Percentiles rank a stretch among this genome's conserved stretches.
Conservation (phyloP, 2,113 vertebrate species). For the Hepsetus odoe region DNA sequence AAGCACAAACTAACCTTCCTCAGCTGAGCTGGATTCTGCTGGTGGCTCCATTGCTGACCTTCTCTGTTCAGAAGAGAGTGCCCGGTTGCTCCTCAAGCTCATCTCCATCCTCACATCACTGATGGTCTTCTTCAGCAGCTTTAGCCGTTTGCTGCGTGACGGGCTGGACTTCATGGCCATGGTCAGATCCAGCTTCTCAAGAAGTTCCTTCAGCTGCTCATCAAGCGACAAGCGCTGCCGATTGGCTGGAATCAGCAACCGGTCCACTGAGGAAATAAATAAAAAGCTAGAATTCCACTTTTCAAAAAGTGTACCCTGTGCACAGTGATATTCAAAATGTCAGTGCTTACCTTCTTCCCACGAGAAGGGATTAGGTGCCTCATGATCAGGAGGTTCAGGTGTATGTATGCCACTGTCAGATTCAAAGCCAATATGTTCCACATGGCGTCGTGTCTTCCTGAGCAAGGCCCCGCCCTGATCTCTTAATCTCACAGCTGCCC, state of each 20-base stretch:
- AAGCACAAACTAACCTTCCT: conserved; percentile 83
- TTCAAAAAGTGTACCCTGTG: no score
- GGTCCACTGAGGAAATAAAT: conserved; percentile 82
- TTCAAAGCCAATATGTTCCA: conserved; percentile 88
- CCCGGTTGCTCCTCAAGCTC: conserved; percentile 79
- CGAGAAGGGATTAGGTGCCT: conserved; percentile 81
- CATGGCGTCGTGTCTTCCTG: conserved; percentile 86
- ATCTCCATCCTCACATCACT: conserved; percentile 84
- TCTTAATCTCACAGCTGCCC: conserved; percentile 88
- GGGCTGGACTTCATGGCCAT: conserved; percentile 95
- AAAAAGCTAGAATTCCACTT: neutral
- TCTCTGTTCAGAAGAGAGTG: conserved; percentile 72
- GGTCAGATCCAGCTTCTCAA: conserved; percentile 94
- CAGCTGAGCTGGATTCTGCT: conserved; percentile 71
- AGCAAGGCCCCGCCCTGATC: conserved; percentile 93
- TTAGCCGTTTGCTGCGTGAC: conserved; percentile 91
- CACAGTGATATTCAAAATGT: no score
- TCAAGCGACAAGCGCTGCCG: conserved; percentile 85
- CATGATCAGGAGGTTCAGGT: conserved; percentile 82
- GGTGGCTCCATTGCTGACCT: conserved; percentile 69
- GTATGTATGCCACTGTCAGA: conserved; percentile 89
- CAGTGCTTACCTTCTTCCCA: conserved; percentile 92
- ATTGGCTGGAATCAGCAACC: conserved; percentile 84
- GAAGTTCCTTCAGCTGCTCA: conserved; percentile 87
- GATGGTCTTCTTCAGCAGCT: conserved; percentile 92